A percentile compares a stretch with the other conserved stretches of the same genome.
Conservation (phyloP, 1,140 invertebrate species). For the Maniola jurtina region DNA sequence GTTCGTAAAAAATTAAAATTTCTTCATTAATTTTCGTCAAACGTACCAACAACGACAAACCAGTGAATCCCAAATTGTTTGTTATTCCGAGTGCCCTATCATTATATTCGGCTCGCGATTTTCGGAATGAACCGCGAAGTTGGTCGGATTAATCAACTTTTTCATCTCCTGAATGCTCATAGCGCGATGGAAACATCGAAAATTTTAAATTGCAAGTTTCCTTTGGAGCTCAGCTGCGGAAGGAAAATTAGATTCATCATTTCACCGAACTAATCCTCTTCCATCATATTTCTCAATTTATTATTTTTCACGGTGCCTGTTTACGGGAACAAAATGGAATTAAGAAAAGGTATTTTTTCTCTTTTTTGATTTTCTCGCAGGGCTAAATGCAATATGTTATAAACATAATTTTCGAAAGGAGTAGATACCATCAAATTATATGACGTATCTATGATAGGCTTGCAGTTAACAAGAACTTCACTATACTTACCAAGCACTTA, state of each 20-base stretch:
- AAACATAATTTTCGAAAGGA: too few relatives aligned
- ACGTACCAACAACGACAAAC: background rate
- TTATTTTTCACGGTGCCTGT: slow-evolving; percentile 21
- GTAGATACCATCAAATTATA: too few relatives aligned
- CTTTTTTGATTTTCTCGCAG: background rate
- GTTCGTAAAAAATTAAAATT: too few relatives aligned
- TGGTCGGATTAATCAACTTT: slow-evolving; percentile 34
- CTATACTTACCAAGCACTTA: too few relatives aligned
- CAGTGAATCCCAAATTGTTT: background rate
- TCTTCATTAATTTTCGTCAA: too few relatives aligned
- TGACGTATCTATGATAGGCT: too few relatives aligned
- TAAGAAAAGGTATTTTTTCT: background rate
- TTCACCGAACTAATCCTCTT: slow-evolving; percentile 35
- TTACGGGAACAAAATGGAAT: slow-evolving; percentile 11
- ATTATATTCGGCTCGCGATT: slow-evolving; percentile 26
- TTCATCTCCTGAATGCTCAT: slow-evolving; percentile 33
- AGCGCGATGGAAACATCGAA: slow-evolving; percentile 39
- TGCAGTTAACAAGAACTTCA: too few relatives aligned
- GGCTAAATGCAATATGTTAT: too few relatives aligned
- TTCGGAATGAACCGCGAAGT: slow-evolving; percentile 34
- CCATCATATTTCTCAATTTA: slow-evolving; percentile 26
- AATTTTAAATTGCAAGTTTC: slow-evolving; percentile 43
- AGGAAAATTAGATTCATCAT: slow-evolving; percentile 41
- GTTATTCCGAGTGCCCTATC: slow-evolving; percentile 6
- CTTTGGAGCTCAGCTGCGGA: slow-evolving; percentile 37